These are phyloP conservation scores for Trachelus tabidus DNA, from an alignment of 2,888 invertebrate species.

Conservation along the genomic window DNA sequence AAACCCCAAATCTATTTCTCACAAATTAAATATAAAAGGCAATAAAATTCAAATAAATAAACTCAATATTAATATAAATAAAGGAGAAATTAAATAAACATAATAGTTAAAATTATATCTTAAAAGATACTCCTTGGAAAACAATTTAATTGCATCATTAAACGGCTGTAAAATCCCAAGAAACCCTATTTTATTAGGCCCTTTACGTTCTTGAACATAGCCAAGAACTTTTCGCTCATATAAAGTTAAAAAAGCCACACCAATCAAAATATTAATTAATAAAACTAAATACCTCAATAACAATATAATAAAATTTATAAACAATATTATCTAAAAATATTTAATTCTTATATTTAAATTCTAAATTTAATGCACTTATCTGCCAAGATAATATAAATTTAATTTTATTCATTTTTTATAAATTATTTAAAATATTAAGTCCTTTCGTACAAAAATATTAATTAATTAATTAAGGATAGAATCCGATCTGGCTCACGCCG, in stretches of 20 bases:
- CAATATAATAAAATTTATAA: slow-evolving; percentile 54
- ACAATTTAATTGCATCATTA: slow-evolving; percentile 79
- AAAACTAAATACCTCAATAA: slow-evolving; percentile 68
- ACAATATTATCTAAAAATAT: slow-evolving; percentile 56
- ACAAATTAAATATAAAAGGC: slow-evolving; percentile 71
- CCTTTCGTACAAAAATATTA: slow-evolving; percentile 85
- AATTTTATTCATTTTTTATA: slow-evolving; percentile 26
- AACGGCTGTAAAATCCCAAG: slow-evolving; percentile 77
- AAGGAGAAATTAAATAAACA: slow-evolving; percentile 72
- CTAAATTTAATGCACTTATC: slow-evolving; percentile 79
- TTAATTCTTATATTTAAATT: slow-evolving; percentile 68
- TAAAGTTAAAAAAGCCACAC: slow-evolving; percentile 80
- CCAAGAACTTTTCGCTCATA: slow-evolving; percentile 79
- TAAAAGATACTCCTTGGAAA: slow-evolving; percentile 71
- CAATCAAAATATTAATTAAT: slow-evolving; percentile 73
- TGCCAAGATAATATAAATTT: slow-evolving; percentile 71
- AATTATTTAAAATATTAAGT: slow-evolving; percentile 71
- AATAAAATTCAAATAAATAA: slow-evolving; percentile 70
- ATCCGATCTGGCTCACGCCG: slow-evolving; percentile 88
- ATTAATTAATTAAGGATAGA: slow-evolving; percentile 75
- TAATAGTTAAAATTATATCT: slow-evolving; percentile 68
- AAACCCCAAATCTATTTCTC: slow-evolving; percentile 72
- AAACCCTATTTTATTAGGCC: slow-evolving; percentile 77
- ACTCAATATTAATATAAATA: slow-evolving; percentile 72
- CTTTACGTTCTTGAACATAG: slow-evolving; percentile 80